Evolutionary conservation across 2,888 invertebrate genomes (phyloP).

Genomic region (Rotaria socialis): DNA sequence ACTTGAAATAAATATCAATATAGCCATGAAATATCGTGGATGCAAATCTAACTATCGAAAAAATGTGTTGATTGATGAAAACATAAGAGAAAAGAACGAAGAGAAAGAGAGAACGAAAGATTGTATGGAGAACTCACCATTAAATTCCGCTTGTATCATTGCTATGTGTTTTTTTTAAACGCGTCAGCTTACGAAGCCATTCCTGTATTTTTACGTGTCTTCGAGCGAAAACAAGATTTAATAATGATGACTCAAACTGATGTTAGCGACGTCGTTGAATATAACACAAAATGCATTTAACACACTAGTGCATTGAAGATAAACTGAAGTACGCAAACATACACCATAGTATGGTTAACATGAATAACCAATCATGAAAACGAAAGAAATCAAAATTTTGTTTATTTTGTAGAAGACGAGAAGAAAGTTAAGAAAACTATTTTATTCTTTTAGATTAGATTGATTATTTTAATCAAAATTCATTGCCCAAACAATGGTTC

Average conservation of each 20-base stretch:
- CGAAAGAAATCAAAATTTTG: no score
- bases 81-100: not conserved
- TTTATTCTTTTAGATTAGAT: no score
- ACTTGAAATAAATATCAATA: not conserved
- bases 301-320: not conserved
- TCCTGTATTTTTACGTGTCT: not conserved
- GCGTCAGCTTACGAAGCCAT: not conserved
- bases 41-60: not conserved
- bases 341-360: not conserved
- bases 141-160: not conserved
- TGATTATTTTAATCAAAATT: no score
- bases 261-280: not conserved
- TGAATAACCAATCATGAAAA: no score
- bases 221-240: not conserved
- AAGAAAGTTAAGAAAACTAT: no score
- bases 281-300: not conserved
- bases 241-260: not conserved
- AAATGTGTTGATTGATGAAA: not conserved
- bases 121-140: not conserved
- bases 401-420: no score
- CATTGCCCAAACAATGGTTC: no score
- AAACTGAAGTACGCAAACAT: slow-evolving; percentile 9
- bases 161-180: not conserved
- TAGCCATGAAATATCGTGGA: not conserved
- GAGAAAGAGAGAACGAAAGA: not conserved